phyloP scores from a whole-genome alignment of 2,113 vertebrate genomes.

The Baryphthengus martii region DNA sequence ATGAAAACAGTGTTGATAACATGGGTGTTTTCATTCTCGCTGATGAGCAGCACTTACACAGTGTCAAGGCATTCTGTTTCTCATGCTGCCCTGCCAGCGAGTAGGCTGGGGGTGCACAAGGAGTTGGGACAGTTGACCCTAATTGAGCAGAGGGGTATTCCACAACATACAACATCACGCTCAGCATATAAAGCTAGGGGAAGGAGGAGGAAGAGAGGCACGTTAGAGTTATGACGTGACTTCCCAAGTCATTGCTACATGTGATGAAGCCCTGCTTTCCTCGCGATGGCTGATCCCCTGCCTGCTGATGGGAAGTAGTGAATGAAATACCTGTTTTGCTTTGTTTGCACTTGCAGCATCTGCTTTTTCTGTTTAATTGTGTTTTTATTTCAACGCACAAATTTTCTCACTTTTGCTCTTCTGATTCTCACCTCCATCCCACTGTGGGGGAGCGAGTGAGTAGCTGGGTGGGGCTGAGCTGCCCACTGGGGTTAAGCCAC shows the following conservation, averaged over 20 bases:
- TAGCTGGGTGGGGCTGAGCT: not conserved
- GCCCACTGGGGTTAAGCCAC: not conserved
- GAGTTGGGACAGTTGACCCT: too few relatives aligned
- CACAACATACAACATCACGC: too few relatives aligned
- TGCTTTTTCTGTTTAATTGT: not conserved
- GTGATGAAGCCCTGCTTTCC: too few relatives aligned
- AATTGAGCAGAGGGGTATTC: too few relatives aligned
- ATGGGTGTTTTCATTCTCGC: not conserved
- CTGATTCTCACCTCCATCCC: not conserved
- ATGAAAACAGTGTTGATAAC: not conserved
- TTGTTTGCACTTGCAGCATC: not conserved
- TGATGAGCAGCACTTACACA: not conserved
- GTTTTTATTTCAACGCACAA: not conserved
- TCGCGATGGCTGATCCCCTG: not conserved
- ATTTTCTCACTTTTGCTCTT: too few relatives aligned
- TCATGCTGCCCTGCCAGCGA: too few relatives aligned
- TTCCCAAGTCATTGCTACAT: too few relatives aligned
- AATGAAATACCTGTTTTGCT: not conserved
- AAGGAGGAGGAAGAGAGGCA: too few relatives aligned
- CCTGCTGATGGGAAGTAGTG: fast-evolving
- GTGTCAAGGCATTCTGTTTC: too few relatives aligned
- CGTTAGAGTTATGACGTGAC: too few relatives aligned
- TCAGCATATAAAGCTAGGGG: too few relatives aligned
- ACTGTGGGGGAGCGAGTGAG: fast-evolving
- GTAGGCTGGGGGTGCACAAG: too few relatives aligned